Base-by-base conservation (phyloP, 2,113 vertebrate genomes). In the Gymnocephalus cernua region DNA sequence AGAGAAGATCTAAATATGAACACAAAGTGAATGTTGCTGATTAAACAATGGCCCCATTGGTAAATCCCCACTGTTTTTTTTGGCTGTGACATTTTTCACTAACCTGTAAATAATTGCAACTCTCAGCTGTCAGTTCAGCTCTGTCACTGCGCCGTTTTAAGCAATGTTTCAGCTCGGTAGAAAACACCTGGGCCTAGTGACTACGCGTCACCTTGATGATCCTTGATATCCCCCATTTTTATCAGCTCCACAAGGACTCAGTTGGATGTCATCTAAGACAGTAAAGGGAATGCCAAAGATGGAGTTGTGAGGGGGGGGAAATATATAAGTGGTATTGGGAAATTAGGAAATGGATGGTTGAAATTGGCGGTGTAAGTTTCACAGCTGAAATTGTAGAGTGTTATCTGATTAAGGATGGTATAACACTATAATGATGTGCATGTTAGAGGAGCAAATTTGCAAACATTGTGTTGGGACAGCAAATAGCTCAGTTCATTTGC, bases 41-140 rank as follows among this genome's bases (percentile, higher is more conserved):
- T 91, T 87, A 85, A 91, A 87, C 53, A 64, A 47, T 0, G 0
- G 44, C 65, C 57, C 71, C 80, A 75, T 70, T 48, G 47, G 77
- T 74, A 87, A 85, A 84, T 80, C 61, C 68, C 74, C 25, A 58
- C 74, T 29, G 32, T 82, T 87, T 77, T 74, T 74, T 74, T 64
- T 69, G 53, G 35, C 64, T 41, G 8, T 76, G 72, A 88, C 73
- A 78, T 73, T 84, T 80, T 78, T 69, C 78, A 74, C 47, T 69
- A 85, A 88, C 80, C 71, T 87, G 84, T 69, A 88, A 91, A 80
- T 88, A 86, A 90, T 82, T 83, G 32, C 62, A 77, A 66, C 79
- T 86, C 84, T 80, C 44, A 59, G 80, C 85, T 91, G 79, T 92
- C 81, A 83, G 65, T 77, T 84, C 18, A 2, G 15, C 69, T 84